phyloP scores from a whole-genome alignment of 2,888 invertebrate genomes.

The Caenorhabditis macrosperma region DNA sequence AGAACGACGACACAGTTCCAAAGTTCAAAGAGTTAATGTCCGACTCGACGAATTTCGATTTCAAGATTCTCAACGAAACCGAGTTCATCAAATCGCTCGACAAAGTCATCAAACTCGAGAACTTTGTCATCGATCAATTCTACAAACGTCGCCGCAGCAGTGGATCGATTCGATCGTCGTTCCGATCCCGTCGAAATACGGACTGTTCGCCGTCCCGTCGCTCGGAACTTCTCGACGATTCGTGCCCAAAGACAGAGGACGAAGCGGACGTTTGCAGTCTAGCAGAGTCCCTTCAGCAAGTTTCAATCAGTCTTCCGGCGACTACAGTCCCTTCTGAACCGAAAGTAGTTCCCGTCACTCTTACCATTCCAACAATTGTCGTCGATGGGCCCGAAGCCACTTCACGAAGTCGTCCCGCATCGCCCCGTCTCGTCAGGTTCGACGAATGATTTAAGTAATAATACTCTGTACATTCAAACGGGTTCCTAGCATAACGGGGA shows the following conservation, averaged over 20 bases:
- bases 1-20: conserved; percentile 62
- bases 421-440: conserved; percentile 60
- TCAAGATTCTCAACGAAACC: conserved; percentile 68
- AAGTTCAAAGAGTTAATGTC: conserved; percentile 65
- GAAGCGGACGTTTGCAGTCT: conserved; percentile 41
- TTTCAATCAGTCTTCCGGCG: conserved; percentile 35
- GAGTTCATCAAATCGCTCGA: conserved; percentile 71
- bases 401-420: conserved; percentile 52
- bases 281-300: conserved; percentile 53
- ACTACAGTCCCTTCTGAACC: conserved; percentile 9
- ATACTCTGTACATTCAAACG: conserved; percentile 3
- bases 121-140: conserved; percentile 71
- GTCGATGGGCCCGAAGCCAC: conserved; percentile 56
- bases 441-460: conserved; percentile 38
- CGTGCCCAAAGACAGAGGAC: conserved; percentile 24
- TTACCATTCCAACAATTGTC: conserved; percentile 62
- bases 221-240: conserved; percentile 48
- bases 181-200: conserved; percentile 65
- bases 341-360: conserved; percentile 6
- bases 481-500: conserved; percentile 26
- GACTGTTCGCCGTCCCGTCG: conserved; percentile 66
- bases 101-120: conserved; percentile 70
- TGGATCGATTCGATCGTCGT: conserved; percentile 68
- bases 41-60: conserved; percentile 69
- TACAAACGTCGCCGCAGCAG: conserved; percentile 68